Percentiles rank a stretch among this genome's conserved stretches.
These are phyloP conservation scores for Pithys albifrons DNA, from an alignment of 2,113 vertebrate species.

Conservation along the genomic window DNA sequence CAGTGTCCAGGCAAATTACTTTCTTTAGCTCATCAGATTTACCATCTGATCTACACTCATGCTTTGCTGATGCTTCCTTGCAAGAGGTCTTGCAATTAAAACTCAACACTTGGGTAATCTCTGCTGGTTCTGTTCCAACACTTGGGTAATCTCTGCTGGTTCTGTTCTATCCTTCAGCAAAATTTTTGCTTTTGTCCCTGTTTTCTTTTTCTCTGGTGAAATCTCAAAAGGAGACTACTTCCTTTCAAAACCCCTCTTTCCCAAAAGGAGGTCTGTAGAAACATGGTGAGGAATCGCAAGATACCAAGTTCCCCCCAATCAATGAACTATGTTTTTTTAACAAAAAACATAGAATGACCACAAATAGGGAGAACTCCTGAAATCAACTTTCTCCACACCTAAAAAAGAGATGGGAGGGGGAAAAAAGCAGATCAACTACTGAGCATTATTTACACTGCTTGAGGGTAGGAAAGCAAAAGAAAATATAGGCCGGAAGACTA, in stretches of 20 bases:
- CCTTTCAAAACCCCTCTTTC: background rate
- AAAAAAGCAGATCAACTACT: background rate
- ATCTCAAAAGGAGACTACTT: background rate
- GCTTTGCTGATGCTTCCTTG: background rate
- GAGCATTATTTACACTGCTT: conserved; percentile 29
- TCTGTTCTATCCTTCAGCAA: background rate
- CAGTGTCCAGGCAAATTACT: background rate
- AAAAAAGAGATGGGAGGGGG: background rate
- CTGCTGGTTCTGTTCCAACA: background rate
- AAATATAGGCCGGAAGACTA: background rate
- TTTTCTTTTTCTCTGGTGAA: conserved; percentile 24
- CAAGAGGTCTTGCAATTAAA: background rate
- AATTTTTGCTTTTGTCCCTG: background rate
- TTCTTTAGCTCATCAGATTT: background rate
- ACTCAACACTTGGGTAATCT: background rate
- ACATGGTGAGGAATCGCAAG: background rate
- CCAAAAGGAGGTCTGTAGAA: conserved; percentile 5
- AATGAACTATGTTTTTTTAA: background rate
- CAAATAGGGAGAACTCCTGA: conserved; percentile 8
- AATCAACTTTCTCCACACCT: conserved; percentile 8
- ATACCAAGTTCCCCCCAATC: background rate
- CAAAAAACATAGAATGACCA: background rate
- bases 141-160: background rate
- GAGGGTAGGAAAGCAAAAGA: background rate
- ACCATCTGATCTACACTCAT: background rate